Conservation (phyloP, 2,888 invertebrate genomes). For the Plagodis pulveraria region DNA sequence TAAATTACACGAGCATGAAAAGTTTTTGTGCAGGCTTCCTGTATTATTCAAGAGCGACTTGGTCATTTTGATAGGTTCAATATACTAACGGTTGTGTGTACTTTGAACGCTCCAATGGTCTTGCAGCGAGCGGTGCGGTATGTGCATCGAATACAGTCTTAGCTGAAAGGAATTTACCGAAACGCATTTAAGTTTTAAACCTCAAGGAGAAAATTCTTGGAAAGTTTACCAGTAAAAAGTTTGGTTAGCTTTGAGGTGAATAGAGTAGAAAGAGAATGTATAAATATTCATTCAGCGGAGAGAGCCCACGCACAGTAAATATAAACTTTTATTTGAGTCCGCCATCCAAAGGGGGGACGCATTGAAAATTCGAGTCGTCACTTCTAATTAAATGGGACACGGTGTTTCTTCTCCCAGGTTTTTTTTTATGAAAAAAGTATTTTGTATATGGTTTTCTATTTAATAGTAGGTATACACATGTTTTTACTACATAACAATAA, state of each 20-base stretch:
- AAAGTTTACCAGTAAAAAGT: conserved; percentile 58
- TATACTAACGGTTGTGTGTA: conserved; percentile 2
- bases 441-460: conserved; percentile 78
- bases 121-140: conserved; percentile 16
- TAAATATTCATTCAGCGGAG: conserved; percentile 78
- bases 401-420: conserved; percentile 63
- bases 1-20: conserved; percentile 8
- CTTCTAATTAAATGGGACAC: conserved; percentile 80
- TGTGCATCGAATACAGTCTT: conserved; percentile 30
- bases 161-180: conserved; percentile 40
- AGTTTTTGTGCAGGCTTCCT: too few species aligned
- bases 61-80: conserved; percentile 17
- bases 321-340: conserved; percentile 81
- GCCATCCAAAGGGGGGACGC: conserved; percentile 68
- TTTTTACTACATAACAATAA: too few species aligned
- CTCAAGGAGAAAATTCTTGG: conserved; percentile 56
- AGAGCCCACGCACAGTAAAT: conserved; percentile 76
- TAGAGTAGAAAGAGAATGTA: conserved; percentile 70
- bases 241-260: conserved; percentile 66
- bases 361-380: conserved; percentile 81
- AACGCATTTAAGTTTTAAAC: conserved; percentile 53
- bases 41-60: conserved; percentile 3
- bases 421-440: conserved; percentile 75
- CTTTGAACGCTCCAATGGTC: conserved; percentile 19
- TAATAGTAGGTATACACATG: conserved; percentile 33